Evolutionary conservation across 2,797 vertebrate species (phyloP).

Genomic region (Cuculus canorus): DNA sequence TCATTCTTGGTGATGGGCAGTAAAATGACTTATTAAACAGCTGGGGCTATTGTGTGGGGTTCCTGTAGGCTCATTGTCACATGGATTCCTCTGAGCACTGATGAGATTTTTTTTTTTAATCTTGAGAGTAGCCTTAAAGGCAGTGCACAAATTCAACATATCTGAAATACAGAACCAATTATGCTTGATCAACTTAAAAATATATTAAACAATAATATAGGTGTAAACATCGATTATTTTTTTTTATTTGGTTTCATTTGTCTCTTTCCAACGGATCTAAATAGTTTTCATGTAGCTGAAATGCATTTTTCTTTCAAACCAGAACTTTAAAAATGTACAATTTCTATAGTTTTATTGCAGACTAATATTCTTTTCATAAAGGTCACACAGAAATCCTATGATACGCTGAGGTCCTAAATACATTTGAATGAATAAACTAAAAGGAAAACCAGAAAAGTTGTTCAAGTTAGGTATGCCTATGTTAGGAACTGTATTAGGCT

Average conservation of each 20-base stretch:
- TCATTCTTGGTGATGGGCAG: not conserved
- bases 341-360: not conserved
- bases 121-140: not conserved
- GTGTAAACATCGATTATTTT: not conserved
- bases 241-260: not conserved
- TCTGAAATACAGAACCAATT: not conserved
- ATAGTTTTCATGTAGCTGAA: not conserved
- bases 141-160: rapidly evolving
- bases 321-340: not conserved
- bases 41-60: not conserved
- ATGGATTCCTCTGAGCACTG: not conserved
- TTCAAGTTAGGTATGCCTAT: not conserved
- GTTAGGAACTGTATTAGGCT: not conserved
- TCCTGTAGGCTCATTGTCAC: not conserved
- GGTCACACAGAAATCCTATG: not conserved
- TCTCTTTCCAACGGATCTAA: not conserved
- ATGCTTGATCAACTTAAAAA: not conserved
- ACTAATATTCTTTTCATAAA: not conserved
- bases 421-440: not conserved
- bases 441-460: not conserved
- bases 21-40: not conserved
- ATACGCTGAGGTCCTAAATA: not conserved
- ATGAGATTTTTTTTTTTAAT: not conserved
- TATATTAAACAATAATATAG: not conserved
- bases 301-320: not conserved